A percentile compares a stretch with the other conserved stretches of the same genome.
Conservation (phyloP, 1,140 invertebrate species). For the Heliconius nattereri region DNA sequence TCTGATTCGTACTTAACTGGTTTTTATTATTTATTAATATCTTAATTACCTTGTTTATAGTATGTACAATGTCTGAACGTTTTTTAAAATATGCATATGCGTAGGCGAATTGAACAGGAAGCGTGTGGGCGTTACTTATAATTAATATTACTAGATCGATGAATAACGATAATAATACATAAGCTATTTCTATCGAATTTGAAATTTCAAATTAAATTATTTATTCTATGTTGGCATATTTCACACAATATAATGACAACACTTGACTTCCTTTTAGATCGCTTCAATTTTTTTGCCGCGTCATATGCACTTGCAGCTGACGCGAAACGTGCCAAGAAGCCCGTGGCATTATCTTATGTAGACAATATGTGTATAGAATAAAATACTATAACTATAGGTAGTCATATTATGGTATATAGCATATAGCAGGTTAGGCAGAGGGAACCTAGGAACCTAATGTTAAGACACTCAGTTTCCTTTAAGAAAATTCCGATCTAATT, state of each 20-base stretch:
- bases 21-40: no score
- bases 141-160: conserved; percentile 10
- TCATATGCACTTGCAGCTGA: conserved; percentile 62
- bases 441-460: no score
- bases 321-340: conserved; percentile 49
- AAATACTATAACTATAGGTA: neutral
- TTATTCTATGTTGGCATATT: neutral
- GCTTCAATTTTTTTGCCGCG: conserved; percentile 51
- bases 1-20: no score
- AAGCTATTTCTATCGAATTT: neutral
- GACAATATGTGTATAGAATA: neutral
- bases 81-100: conserved; percentile 21
- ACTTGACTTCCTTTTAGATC: conserved; percentile 46
- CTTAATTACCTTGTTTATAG: neutral
- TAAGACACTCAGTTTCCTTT: no score
- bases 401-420: no score
- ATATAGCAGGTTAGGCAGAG: no score
- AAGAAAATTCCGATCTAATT: no score
- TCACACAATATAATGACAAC: conserved; percentile 16
- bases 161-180: neutral
- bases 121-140: conserved; percentile 42
- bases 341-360: conserved; percentile 17
- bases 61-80: neutral
- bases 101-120: conserved; percentile 42
- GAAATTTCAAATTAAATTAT: neutral